Evolutionary conservation across 2,888 invertebrate species (phyloP).

Genomic region (Drosophila anomalipes): DNA sequence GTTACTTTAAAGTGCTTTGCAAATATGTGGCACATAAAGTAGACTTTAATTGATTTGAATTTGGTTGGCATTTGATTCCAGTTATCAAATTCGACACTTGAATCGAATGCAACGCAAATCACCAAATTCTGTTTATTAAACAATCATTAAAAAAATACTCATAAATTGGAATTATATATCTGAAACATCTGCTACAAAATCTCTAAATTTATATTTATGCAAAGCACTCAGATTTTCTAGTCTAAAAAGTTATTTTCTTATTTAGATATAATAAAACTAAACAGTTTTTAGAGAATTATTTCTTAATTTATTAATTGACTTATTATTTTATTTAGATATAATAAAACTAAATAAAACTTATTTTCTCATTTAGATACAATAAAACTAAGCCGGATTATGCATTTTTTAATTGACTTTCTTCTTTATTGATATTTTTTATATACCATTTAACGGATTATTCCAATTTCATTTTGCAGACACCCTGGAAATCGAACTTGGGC

Average conservation of each 20-base stretch:
- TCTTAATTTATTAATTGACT: not conserved
- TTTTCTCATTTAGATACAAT: not conserved
- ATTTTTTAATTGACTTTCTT: not conserved
- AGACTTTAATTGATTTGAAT: not conserved
- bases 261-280: not conserved
- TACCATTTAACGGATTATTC: not conserved
- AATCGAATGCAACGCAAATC: not conserved
- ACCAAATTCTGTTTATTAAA: not conserved
- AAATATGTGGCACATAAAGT: not conserved
- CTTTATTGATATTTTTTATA: too few relatives aligned
- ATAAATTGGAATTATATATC: too few relatives aligned
- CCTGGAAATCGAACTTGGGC: conserved; percentile 84
- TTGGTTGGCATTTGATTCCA: not conserved
- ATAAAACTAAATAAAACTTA: not conserved
- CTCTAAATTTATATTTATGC: not conserved
- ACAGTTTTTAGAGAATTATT: not conserved
- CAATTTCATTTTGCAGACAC: conserved; percentile 71
- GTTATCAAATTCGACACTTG: not conserved
- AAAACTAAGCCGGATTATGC: not conserved
- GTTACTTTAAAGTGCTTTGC: not conserved
- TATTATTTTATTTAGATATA: not conserved
- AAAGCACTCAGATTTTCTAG: not conserved
- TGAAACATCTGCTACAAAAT: too few relatives aligned
- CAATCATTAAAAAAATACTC: not conserved
- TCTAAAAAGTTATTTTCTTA: not conserved